These are phyloP conservation scores for Melitaea cinxia DNA, from an alignment of 1,140 invertebrate genomes.

Conservation along the genomic window DNA sequence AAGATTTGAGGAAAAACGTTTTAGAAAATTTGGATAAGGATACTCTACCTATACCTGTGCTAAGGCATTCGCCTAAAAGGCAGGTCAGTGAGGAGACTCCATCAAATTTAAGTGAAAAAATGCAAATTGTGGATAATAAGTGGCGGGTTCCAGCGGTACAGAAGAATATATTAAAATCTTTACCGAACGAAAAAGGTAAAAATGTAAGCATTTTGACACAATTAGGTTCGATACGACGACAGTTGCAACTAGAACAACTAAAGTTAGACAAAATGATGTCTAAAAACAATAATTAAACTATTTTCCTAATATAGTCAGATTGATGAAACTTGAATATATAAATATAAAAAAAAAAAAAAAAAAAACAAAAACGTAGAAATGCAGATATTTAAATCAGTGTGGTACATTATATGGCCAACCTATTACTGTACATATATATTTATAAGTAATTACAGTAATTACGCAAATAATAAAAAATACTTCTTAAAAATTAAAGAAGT, in stretches of 20 bases:
- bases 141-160: conserved; percentile 82
- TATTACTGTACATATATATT: too few species aligned
- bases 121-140: conserved; percentile 80
- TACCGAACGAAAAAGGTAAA: conserved; percentile 71
- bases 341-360: too few species aligned
- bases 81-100: conserved; percentile 29
- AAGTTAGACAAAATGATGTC: conserved; percentile 76
- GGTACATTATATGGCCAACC: too few species aligned
- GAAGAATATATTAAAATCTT: conserved; percentile 81
- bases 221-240: conserved; percentile 82
- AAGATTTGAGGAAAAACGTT: conserved; percentile 15
- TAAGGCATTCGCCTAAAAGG: conserved; percentile 79
- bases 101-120: conserved; percentile 68
- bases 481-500: too few species aligned
- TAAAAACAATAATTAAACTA: conserved; percentile 42
- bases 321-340: too few species aligned
- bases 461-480: too few species aligned
- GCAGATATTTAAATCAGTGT: too few species aligned
- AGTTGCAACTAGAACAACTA: conserved; percentile 82
- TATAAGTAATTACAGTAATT: too few species aligned
- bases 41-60: conserved; percentile 76
- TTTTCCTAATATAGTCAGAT: not conserved
- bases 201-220: conserved; percentile 82
- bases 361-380: too few species aligned
- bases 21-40: conserved; percentile 29